Evolutionary conservation across 2,888 invertebrate genomes (phyloP), one percentile per base, ranked within the genome.

Genomic region (Dione vanillae): DNA sequence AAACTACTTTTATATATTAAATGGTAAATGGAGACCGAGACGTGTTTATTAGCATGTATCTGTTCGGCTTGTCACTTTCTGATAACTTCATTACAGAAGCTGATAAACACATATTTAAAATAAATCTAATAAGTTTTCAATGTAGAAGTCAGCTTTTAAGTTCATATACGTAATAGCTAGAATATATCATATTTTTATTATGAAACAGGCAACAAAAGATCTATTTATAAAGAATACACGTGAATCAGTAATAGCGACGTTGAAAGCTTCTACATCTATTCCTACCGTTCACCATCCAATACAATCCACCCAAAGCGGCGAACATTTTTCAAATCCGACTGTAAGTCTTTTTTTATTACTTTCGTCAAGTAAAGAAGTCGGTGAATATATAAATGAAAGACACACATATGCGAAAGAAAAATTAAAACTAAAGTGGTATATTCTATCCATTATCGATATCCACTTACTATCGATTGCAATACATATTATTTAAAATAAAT

Each of bases 31-130:
- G 68, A 43, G 52, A 37, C n/a, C 74, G 75, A 80, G 82, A 82
- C 80, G 80, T 85, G 84, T 85, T 83, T 83, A 84, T 83, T 80
- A 81, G 70, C 79, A 77, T 76, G 20, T 54, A 37, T 62, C 76
- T 74, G 76, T 71, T 69, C 71, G 73, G 77, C 59, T 41, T 77
- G 71, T 77, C 78, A 81, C 83, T 85, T 83, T 84, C 83, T 83
- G 88, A 87, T 87, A 79, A 82, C 81, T 83, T 80, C 76, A 75
- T 76, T 86, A 85, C 86, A 86, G 76, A 45, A n/a, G 54, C 82
- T 79, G 80, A 79, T 83, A 81, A 81, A 81, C 71, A 79, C 61
- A 70, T 74, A 10, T 43, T 45, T 61, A 45, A 56, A 16, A 56
- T 11, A 16, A 40, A 56, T 11, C 2, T 16, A 37, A 56, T 37